Evolutionary conservation across 2,888 invertebrate genomes (phyloP), one percentile per base, ranked within the genome.

Genomic region (Andrena hattorfiana): DNA sequence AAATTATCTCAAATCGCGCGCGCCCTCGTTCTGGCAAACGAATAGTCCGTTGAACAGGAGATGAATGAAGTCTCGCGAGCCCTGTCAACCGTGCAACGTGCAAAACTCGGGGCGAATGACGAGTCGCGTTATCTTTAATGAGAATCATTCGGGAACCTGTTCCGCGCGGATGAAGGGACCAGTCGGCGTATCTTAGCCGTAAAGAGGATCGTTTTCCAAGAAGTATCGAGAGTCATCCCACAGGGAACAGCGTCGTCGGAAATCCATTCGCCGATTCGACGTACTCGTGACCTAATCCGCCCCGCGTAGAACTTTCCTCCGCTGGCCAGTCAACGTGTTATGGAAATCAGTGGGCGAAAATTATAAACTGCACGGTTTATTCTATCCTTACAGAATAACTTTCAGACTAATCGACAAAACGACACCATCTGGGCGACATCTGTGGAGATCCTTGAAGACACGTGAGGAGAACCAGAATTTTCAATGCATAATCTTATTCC

Each of bases 111-210:
- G 26, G 8, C n/a, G 23, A 51, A 54, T 69, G 54, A 60, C 32
- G 23, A 59, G 26, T 20, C 20, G 32, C 10, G 51, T 54, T 74
- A 77, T 77, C 77, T 66, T 67, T 70, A 74, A 81, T 59, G 56
- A 67, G 69, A 70, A 81, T 83, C 83, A 42, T 69, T 59, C 5
- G n/a, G 32, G 54, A 81, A 81, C 83, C 73, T 74, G 73, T 83
- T 74, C 69, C 0, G 16, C 64, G 7, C 69, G 23, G 48, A 20
- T 28, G 74, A 48, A 48, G 54, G 54, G 23, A 20, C 30, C 51
- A 32, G 23, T 48, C 54, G 56, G 16, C 48, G 59, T 48, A 28
- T 23, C 64, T 79, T 69, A 32, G 28, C 20, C 32, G 64, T 64
- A 77, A 75, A 66, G 59, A 42, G 30, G 51, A 67, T 30, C 66